phyloP scores from a whole-genome alignment of 2,113 vertebrate genomes.

The Hippocampus guttulatus region DNA sequence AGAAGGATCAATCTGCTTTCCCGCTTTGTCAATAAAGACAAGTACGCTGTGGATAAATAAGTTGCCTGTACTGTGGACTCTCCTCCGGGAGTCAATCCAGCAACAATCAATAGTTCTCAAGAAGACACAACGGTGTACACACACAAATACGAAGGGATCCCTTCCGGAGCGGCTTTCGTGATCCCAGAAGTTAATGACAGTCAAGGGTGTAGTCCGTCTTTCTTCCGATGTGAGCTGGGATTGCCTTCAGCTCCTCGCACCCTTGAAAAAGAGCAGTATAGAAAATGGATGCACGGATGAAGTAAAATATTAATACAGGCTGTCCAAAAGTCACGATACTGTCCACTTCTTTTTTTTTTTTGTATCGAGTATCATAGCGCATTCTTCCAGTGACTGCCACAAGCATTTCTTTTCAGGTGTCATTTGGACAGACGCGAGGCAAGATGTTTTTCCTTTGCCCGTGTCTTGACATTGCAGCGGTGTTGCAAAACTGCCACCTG shows the following conservation, averaged over 20 bases:
- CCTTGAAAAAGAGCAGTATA: not conserved
- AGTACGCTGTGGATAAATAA: constrained; percentile 28
- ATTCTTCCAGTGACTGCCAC: no score
- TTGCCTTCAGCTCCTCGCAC: not conserved
- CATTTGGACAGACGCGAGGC: not conserved
- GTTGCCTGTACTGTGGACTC: constrained; percentile 19
- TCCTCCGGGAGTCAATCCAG: constrained; percentile 29
- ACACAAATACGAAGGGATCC: not conserved
- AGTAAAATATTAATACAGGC: not conserved
- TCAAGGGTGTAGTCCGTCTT: not conserved
- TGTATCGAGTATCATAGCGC: no score
- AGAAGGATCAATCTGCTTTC: constrained; percentile 20
- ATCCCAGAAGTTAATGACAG: not conserved
- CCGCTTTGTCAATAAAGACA: constrained; percentile 21
- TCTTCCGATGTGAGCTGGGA: not conserved
- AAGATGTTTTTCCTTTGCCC: not conserved
- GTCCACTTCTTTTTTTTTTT: no score
- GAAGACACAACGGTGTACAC: constrained; percentile 7
- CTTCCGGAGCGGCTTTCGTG: not conserved
- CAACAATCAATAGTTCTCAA: constrained; percentile 46
- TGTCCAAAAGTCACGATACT: not conserved
- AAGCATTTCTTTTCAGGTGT: no score
- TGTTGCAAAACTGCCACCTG: not conserved
- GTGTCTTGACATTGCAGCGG: not conserved
- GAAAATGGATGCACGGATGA: not conserved